Conservation (phyloP, 1,140 invertebrate genomes). For the Maniola jurtina region DNA sequence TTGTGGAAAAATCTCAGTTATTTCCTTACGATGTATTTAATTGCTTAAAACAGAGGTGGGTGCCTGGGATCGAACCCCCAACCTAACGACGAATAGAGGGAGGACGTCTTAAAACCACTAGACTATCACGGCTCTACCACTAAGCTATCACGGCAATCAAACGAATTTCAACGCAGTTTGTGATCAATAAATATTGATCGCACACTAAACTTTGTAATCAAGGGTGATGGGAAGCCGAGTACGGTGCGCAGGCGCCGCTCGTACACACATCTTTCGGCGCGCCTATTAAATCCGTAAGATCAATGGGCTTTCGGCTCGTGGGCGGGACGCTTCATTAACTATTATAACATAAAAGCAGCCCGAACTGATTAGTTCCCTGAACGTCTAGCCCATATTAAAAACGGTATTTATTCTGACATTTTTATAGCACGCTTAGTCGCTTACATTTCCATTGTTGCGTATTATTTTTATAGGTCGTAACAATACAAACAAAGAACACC, state of each 20-base stretch:
- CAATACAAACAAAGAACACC: conserved; percentile 54
- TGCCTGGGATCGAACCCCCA: too few relatives aligned
- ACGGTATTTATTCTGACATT: conserved; percentile 32
- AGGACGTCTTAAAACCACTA: background rate
- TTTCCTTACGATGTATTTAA: too few relatives aligned
- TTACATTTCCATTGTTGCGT: conserved; percentile 33
- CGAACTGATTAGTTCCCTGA: conserved; percentile 61
- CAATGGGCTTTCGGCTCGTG: conserved; percentile 59
- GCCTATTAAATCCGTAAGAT: conserved; percentile 60
- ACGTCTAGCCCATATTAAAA: conserved; percentile 29
- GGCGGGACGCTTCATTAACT: conserved; percentile 71
- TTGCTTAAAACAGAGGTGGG: too few relatives aligned
- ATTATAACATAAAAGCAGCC: conserved; percentile 68
- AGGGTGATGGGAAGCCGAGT: conserved; percentile 39
- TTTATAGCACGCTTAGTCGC: conserved; percentile 29
- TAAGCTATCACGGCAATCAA: too few relatives aligned
- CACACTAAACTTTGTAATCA: conserved; percentile 52
- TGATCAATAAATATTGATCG: conserved; percentile 8
- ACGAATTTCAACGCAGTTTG: background rate
- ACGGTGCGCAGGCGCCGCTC: conserved; percentile 36
- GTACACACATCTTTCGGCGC: conserved; percentile 45
- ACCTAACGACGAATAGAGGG: too few relatives aligned
- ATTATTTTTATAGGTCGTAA: conserved; percentile 45
- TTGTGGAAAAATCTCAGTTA: too few relatives aligned
- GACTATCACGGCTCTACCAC: too few relatives aligned